These are phyloP conservation scores for Drosophila pruinosa DNA, from an alignment of 1,140 invertebrate species.

Conservation along the genomic window DNA sequence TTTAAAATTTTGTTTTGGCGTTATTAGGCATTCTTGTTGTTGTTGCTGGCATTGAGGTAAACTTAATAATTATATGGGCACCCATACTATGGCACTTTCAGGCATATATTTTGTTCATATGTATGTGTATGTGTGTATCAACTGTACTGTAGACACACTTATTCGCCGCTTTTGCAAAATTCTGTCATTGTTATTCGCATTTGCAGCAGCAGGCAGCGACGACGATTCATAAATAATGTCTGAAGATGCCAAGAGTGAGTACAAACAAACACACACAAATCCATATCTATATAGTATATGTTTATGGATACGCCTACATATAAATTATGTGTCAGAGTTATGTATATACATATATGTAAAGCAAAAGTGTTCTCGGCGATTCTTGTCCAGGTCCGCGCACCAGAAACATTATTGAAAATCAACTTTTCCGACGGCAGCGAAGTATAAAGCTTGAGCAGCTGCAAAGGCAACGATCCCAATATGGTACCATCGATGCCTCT, in stretches of 20 bases:
- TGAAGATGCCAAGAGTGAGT: constrained; percentile 73
- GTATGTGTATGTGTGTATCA: constrained; percentile 1
- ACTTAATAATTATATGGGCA: constrained; percentile 34
- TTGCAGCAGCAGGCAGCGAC: constrained; percentile 43
- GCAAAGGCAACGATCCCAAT: constrained; percentile 63
- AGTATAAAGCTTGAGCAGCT: constrained; percentile 68
- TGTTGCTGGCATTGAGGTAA: constrained; percentile 36
- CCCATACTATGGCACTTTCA: neutral
- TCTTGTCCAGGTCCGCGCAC: constrained; percentile 66
- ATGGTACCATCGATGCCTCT: constrained; percentile 31
- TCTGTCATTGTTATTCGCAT: constrained; percentile 60
- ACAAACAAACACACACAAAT: neutral
- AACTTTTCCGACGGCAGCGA: constrained; percentile 74
- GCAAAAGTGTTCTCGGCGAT: neutral
- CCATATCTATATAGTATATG: neutral
- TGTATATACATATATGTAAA: neutral
- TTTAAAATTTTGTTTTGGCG: constrained; percentile 43
- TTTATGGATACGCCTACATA: neutral
- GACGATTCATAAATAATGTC: constrained; percentile 66
- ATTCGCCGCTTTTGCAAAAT: constrained; percentile 36
- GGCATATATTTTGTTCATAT: neutral
- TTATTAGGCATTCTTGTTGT: constrained; percentile 43
- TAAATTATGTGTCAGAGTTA: neutral
- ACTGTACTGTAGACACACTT: constrained; percentile 29
- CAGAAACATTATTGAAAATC: constrained; percentile 78